Percentiles rank a stretch among this genome's conserved stretches.
Conservation (phyloP, 2,797 vertebrate genomes). For the Eutrigla gurnardus region DNA sequence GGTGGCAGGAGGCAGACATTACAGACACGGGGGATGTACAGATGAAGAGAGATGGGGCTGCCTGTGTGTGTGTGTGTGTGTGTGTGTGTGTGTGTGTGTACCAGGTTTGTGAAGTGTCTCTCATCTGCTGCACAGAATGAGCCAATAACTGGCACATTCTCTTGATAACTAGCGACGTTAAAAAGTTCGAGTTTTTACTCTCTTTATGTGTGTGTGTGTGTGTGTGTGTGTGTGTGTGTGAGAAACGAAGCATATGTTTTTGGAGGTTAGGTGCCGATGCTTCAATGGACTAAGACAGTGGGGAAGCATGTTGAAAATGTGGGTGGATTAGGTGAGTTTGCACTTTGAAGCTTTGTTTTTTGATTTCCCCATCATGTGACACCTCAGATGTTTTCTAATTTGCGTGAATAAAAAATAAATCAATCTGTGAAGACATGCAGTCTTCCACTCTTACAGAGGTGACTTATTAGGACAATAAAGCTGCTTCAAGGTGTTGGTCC, state of each 20-base stretch:
- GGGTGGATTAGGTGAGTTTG: background rate
- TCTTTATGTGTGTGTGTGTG: constrained; percentile 1
- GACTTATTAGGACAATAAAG: background rate
- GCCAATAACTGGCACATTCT: constrained; percentile 77
- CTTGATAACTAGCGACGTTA: constrained; percentile 63
- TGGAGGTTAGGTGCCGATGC: constrained; percentile 7
- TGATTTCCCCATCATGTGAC: background rate
- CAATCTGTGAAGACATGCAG: background rate
- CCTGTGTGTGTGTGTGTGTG: constrained; percentile 9
- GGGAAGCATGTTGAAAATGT: constrained; percentile 2
- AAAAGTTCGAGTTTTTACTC: constrained; percentile 49
- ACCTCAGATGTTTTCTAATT: background rate
- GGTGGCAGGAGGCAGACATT: constrained; percentile 18
- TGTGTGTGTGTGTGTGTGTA: constrained; percentile 30
- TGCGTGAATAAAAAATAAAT: background rate
- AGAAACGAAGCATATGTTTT: constrained; percentile 16
- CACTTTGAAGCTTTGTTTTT: background rate
- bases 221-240: background rate
- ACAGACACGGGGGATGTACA: constrained; percentile 14
- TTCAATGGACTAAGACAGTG: background rate
- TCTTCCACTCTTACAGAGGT: background rate
- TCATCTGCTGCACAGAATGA: constrained; percentile 72
- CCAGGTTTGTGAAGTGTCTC: constrained; percentile 60
- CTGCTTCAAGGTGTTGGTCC: background rate
- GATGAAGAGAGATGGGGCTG: constrained; percentile 24